These are phyloP conservation scores for Lysandra coridon DNA, from an alignment of 2,888 invertebrate species.

Conservation along the genomic window DNA sequence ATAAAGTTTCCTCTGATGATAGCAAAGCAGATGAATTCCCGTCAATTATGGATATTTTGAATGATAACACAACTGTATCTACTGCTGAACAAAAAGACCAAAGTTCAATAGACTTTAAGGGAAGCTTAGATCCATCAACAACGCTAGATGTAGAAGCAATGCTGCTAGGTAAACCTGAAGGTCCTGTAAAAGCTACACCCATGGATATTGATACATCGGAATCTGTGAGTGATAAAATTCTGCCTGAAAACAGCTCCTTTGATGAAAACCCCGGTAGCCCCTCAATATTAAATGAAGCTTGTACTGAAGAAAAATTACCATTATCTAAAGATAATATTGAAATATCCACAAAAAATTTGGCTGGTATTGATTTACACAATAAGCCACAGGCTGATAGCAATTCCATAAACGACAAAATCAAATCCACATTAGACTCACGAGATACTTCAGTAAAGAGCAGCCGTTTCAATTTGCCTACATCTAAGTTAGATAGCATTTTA, in stretches of 20 bases:
- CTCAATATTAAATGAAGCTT: slow-evolving; percentile 70
- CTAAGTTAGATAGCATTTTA: slow-evolving; percentile 50
- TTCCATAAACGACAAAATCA: neutral
- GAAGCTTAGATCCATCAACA: slow-evolving; percentile 59
- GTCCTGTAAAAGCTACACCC: slow-evolving; percentile 47
- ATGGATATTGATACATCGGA: slow-evolving; percentile 62
- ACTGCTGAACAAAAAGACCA: slow-evolving; percentile 57
- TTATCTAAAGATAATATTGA: neutral
- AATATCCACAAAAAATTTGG: neutral
- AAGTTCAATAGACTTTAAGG: slow-evolving; percentile 54
- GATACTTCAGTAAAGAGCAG: slow-evolving; percentile 39
- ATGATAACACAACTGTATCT: slow-evolving; percentile 49
- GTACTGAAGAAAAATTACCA: slow-evolving; percentile 63
- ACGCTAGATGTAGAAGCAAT: slow-evolving; percentile 69
- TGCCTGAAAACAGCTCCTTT: slow-evolving; percentile 38
- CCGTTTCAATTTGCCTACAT: slow-evolving; percentile 37
- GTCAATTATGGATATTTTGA: slow-evolving; percentile 76
- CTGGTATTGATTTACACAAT: neutral
- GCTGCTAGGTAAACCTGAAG: slow-evolving; percentile 61
- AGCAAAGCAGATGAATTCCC: slow-evolving; percentile 65
- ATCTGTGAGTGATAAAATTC: slow-evolving; percentile 44
- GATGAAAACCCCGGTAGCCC: slow-evolving; percentile 64
- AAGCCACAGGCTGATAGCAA: neutral
- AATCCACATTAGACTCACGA: slow-evolving; percentile 30
- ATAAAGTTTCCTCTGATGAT: slow-evolving; percentile 42